Conservation (phyloP, 2,113 vertebrate species). For the Piprites chloris region DNA sequence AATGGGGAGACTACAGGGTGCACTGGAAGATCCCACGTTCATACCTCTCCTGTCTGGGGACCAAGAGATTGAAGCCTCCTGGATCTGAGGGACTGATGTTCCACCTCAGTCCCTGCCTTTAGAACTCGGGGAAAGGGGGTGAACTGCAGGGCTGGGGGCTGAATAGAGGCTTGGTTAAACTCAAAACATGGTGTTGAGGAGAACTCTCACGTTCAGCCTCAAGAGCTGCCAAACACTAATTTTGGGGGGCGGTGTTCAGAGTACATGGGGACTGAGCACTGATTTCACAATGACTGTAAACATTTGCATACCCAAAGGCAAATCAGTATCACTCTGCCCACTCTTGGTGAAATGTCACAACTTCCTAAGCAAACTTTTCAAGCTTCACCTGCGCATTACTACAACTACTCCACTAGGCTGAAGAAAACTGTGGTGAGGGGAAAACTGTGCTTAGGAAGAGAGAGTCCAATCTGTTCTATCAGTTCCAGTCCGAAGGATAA, state of each 20-base stretch:
- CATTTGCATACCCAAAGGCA: not conserved
- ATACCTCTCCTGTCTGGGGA: not conserved
- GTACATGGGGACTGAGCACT: fast-evolving
- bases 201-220: not conserved
- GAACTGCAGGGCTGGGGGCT: not conserved
- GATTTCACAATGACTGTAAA: not conserved
- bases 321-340: not conserved
- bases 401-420: not conserved
- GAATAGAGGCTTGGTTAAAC: not conserved
- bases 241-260: not conserved
- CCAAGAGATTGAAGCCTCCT: not conserved
- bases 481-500: not conserved
- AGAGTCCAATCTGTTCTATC: not conserved
- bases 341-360: not conserved
- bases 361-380: not conserved
- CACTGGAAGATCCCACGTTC: not conserved
- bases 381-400: not conserved
- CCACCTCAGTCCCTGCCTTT: not conserved
- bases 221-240: not conserved
- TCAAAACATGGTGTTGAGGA: not conserved
- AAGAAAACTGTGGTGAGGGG: not conserved
- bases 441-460: not conserved
- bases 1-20: not conserved
- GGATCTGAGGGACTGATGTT: not conserved
- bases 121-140: not conserved